These are phyloP conservation scores for Sinohyriopsis cumingii DNA, from an alignment of 2,888 invertebrate species.

Conservation along the genomic window DNA sequence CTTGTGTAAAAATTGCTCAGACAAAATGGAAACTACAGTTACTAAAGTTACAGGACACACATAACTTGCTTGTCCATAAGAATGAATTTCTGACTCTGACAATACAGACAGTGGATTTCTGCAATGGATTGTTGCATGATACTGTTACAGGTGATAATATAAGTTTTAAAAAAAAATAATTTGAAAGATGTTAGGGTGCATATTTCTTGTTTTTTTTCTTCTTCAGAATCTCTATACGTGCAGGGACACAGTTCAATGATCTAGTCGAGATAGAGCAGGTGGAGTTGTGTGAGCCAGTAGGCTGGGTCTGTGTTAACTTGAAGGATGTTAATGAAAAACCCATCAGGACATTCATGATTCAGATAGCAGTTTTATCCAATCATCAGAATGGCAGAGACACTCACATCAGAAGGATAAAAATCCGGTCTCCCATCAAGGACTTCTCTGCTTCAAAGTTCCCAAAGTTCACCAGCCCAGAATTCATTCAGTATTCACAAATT, in stretches of 20 bases:
- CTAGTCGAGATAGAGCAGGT: slow-evolving; percentile 95
- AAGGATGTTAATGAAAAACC: slow-evolving; percentile 84
- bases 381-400: slow-evolving; percentile 99
- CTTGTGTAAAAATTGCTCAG: too few species aligned
- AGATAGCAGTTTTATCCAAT: slow-evolving; percentile 83
- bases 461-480: slow-evolving; percentile 78
- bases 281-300: slow-evolving; percentile 93
- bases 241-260: slow-evolving; percentile 97
- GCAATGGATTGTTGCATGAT: too few species aligned
- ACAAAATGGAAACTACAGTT: too few species aligned
- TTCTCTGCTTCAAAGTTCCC: slow-evolving; percentile 74
- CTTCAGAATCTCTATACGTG: slow-evolving; percentile 75
- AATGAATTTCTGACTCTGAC: too few species aligned
- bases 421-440: slow-evolving; percentile 85
- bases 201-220: slow-evolving; percentile 3
- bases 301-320: slow-evolving; percentile 95
- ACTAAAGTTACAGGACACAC: too few species aligned
- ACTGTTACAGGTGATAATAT: too few species aligned
- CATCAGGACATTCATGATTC: slow-evolving; percentile 87
- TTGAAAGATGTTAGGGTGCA: too few species aligned
- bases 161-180: too few species aligned
- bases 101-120: too few species aligned
- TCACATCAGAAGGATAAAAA: slow-evolving; percentile 96
- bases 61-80: too few species aligned
- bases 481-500: slow-evolving; percentile 46